Conservation (phyloP, 2,797 vertebrate species). For the Neostethus bicornis region DNA sequence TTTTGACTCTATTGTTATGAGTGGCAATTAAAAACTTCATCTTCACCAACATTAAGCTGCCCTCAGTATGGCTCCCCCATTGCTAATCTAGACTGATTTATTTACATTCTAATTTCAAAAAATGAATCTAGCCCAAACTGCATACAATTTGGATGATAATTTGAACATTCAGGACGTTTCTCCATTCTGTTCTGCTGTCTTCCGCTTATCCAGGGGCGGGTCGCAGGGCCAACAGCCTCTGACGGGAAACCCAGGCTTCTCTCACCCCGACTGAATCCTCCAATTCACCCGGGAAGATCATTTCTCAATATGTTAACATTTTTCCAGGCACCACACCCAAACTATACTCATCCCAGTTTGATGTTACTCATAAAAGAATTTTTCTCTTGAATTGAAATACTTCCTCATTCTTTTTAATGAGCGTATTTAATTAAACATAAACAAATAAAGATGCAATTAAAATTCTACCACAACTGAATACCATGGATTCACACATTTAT, state of each 20-base stretch:
- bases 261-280: too few relatives aligned
- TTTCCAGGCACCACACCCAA: conserved; percentile 14
- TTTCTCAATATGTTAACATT: too few relatives aligned
- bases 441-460: neutral
- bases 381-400: neutral
- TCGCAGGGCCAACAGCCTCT: too few relatives aligned
- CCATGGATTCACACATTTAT: neutral
- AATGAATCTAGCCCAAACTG: neutral
- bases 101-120: neutral
- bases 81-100: conserved; percentile 1
- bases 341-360: conserved; percentile 11
- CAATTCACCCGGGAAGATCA: too few relatives aligned
- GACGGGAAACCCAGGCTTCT: too few relatives aligned
- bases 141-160: neutral
- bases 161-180: conserved; percentile 6
- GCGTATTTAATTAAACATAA: neutral
- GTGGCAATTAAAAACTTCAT: conserved; percentile 6
- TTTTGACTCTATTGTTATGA: neutral
- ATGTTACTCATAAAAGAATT: conserved; percentile 1
- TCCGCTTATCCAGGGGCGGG: too few relatives aligned
- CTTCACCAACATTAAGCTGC: neutral
- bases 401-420: neutral
- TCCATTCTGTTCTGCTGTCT: too few relatives aligned
- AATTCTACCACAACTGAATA: neutral
- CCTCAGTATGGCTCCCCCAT: neutral